Evolutionary conservation across 2,113 vertebrate species (phyloP).

Genomic region (Eonycteris spelaea): DNA sequence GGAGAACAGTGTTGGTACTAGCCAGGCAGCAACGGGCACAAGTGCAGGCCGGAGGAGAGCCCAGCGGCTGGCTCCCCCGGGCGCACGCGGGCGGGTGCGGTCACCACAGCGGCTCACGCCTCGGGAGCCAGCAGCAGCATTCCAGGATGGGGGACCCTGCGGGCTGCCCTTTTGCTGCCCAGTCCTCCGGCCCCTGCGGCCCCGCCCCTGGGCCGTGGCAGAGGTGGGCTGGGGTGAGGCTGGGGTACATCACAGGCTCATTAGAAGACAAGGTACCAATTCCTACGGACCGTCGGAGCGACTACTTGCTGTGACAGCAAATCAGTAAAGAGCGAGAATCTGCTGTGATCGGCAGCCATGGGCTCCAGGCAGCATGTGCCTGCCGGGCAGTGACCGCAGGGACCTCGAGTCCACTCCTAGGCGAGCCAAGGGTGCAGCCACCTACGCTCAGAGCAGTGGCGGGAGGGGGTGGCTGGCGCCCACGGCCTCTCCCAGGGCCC

Average conservation of each 20-base stretch:
- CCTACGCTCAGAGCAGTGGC: too few relatives aligned
- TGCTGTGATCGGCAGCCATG: rapidly evolving
- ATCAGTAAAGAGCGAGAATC: background rate
- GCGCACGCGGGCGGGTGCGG: background rate
- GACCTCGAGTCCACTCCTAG: background rate
- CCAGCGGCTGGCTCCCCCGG: background rate
- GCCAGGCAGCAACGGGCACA: rapidly evolving
- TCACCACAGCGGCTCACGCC: rapidly evolving
- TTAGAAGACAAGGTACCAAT: background rate
- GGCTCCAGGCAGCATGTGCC: background rate
- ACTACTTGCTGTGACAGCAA: background rate
- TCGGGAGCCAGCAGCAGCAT: rapidly evolving
- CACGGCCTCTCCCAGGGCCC: background rate
- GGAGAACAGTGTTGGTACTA: background rate
- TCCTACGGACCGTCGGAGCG: background rate
- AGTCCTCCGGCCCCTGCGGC: background rate
- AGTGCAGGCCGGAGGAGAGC: background rate
- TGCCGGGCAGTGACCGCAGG: background rate
- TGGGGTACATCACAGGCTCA: rapidly evolving
- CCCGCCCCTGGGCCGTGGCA: background rate
- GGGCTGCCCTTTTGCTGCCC: rapidly evolving
- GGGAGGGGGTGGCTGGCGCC: background rate
- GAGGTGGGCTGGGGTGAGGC: background rate
- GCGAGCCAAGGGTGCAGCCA: background rate
- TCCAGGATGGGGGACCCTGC: background rate